Base-by-base conservation (phyloP, 2,888 invertebrate species). In the Gnatocerus cornutus region DNA sequence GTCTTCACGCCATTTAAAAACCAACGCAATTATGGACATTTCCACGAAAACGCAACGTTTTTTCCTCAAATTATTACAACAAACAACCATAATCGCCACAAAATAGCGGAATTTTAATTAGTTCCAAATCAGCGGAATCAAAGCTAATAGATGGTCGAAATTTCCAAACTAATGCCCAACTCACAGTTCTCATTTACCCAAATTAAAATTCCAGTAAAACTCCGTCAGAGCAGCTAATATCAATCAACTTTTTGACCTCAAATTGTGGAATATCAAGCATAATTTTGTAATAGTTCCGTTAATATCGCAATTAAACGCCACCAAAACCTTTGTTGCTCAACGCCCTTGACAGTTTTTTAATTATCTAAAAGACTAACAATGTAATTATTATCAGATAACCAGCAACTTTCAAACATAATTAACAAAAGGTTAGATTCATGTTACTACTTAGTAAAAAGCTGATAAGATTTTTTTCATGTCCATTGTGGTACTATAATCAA, bases 391-490 rank as follows among this genome's bases (percentile, higher is more conserved):
- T 41, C n/a, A 6, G 12, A 12, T 41, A 41, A 41, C 41, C 1
- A n/a, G 10, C 2, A 41, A 12, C 41, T 13, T 41, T 41, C 13
- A 41, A 41, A 41, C 13, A 13, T 41, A 41, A 41, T 41, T 41
- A 37, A 37, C 41, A 6, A 41, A 41, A 41, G 41, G 41, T 41
- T 41, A 41, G 33, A 33, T 33, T 33, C 21, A 21, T 33, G 33
- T 33, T 33, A 33, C 7, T 7, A 33, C 33, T 33, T 33, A 33
- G 33, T 33, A 33, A 33, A 6, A 33, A 33, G 33, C n/a, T 33
- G 33, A 9, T 33, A 9, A 7, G 7, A 33, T 21, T 21, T 21
- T 21, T 21, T 21, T 3, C 21, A 21, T 21, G 33, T 33, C 9
- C n/a, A n/a, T 33, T 33, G 7, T 33, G 7, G 33, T 6, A n/a